Base-by-base conservation (phyloP, 2,888 invertebrate species). In the Lasioglossum leucozonium region DNA sequence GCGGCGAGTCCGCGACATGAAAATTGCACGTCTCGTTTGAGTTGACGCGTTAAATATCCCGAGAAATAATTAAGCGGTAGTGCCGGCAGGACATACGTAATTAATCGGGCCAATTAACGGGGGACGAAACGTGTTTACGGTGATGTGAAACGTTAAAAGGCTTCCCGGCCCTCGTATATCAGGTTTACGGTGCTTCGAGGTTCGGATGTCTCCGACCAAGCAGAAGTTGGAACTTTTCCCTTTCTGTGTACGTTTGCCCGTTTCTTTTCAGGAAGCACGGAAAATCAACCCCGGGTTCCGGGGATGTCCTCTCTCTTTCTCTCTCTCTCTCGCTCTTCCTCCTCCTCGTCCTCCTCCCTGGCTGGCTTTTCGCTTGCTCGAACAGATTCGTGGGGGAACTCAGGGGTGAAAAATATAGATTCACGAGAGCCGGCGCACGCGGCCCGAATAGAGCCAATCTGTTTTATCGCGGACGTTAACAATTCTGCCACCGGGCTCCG, bases 371-470 rank as follows among this genome's bases (percentile, higher is more conserved):
- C 72, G 75, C 16, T 62, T 71, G 74, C 73, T 51, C 75, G 58
- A 80, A 75, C 72, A n/a, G 44, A 58, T 26, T 55, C 51, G 69
- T 22, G 40, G 22, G 58, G 58, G 47, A 73, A 42, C 72, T 75
- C 55, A 2, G 40, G 44, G 86, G 67, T 82, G 85, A 73, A 73
- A 51, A 79, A 88, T 89, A 89, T 90, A 90, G 87, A 91, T 91
- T 89, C 89, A 83, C 84, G 79, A 87, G 86, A 85, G 83, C 62
- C 76, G 84, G 81, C 84, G 87, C 88, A 87, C 88, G 90, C 82
- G 87, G 79, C 69, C 72, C 76, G 85, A 88, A 91, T 89, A 89
- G 88, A 87, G 91, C 88, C 86, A 90, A 91, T 88, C 89, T 82
- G 55, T 79, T 62, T 79, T 69, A n/a, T 71, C 69, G 69, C 55